Evolutionary conservation across 2,888 invertebrate species (phyloP).

Genomic region (Xanthia icteritia): DNA sequence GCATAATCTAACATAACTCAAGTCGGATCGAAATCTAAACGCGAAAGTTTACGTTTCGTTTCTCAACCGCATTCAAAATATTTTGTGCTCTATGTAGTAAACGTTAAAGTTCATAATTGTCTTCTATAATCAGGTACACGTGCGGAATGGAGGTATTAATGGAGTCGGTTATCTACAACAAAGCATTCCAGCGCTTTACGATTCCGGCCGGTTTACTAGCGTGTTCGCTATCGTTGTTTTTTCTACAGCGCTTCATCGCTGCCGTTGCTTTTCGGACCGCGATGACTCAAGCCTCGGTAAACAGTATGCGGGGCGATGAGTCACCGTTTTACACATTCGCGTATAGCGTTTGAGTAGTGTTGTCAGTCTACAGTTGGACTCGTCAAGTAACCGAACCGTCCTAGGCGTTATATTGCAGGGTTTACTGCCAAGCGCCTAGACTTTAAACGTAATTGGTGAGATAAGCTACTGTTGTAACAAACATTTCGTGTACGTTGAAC

Average conservation of each 20-base stretch:
- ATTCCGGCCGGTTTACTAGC: conserved; percentile 69
- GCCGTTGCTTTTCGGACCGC: conserved; percentile 77
- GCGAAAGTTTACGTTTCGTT: conserved; percentile 88
- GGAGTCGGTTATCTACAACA: conserved; percentile 81
- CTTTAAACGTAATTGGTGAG: conserved; percentile 76
- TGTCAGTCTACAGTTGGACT: conserved; percentile 90
- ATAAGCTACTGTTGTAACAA: conserved; percentile 77
- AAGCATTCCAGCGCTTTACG: conserved; percentile 84
- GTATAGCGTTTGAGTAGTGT: conserved; percentile 90
- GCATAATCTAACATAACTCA: conserved; percentile 88
- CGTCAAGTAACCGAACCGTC: conserved; percentile 85
- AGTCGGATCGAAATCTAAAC: conserved; percentile 86
- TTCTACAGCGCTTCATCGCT: conserved; percentile 84
- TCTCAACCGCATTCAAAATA: conserved; percentile 63
- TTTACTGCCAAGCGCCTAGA: conserved; percentile 86
- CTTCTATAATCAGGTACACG: conserved; percentile 80
- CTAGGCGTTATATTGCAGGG: conserved; percentile 87
- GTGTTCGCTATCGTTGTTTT: conserved; percentile 65
- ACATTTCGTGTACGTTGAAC: conserved; percentile 75
- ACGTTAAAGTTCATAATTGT: conserved; percentile 77
- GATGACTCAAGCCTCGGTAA: conserved; percentile 91
- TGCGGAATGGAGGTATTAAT: conserved; percentile 90
- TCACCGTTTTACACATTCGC: conserved; percentile 91
- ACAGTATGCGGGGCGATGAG: conserved; percentile 91
- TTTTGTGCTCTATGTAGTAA: conserved; percentile 66